Conservation (phyloP, 2,797 vertebrate species). For the Enteromius thamalakanensis region DNA sequence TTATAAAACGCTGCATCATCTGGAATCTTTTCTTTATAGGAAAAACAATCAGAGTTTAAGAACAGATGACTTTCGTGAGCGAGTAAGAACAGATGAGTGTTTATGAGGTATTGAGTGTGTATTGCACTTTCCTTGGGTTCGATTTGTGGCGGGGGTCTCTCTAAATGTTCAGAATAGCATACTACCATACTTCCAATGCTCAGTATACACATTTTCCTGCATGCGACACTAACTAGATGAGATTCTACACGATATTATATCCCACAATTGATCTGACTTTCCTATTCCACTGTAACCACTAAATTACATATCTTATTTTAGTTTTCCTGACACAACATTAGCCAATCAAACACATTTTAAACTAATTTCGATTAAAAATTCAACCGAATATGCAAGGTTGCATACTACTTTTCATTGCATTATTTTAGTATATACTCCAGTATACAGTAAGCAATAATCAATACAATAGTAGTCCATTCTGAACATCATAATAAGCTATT, state of each 20-base stretch:
- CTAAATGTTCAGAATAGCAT: constrained; percentile 50
- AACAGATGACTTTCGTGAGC: constrained; percentile 5
- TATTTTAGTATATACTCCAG: background rate
- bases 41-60: constrained; percentile 23
- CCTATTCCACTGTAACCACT: background rate
- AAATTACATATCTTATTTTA: background rate
- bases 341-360: background rate
- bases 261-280: background rate
- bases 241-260: background rate
- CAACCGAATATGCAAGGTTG: background rate
- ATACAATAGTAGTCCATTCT: constrained; percentile 6
- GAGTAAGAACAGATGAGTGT: constrained; percentile 43
- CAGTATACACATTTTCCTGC: background rate
- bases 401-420: background rate
- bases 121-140: constrained; percentile 84
- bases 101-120: constrained; percentile 79
- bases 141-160: constrained; percentile 61
- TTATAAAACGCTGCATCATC: constrained; percentile 16
- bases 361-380: background rate
- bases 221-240: background rate
- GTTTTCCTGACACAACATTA: background rate
- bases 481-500: background rate
- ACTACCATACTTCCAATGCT: constrained; percentile 29
- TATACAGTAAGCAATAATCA: background rate
- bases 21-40: constrained; percentile 14